Base-by-base conservation (phyloP, 2,113 vertebrate species). In the Chloropsis cyanopogon region DNA sequence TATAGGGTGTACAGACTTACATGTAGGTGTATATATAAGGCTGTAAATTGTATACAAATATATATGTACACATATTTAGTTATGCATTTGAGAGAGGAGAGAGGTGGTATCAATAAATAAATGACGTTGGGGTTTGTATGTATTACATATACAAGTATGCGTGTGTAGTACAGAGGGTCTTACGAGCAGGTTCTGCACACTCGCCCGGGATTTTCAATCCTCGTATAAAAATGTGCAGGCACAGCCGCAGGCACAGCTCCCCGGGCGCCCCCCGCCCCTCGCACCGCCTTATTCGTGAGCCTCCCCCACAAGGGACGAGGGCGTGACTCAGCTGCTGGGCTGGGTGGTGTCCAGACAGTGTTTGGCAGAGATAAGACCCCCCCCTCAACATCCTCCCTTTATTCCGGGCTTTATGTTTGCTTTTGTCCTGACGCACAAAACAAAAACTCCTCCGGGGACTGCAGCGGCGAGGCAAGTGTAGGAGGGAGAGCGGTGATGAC, bases 321-420 rank as follows among this genome's bases (percentile, higher is more conserved):
- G 64, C 19, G 4, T 97, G 97, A 97, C 97, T 97, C 97, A 97
- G 96, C 96, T 75, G 16, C 91, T 17, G 7, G 4, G 63, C 89
- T 53, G 96, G 97, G 96, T 95, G 96, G 93, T 64, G 94, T 76
- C 76, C 65, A 11, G 82, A 56, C 20, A 0, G 59, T 97, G 96
- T 87, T 94, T 8, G 31, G 31, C 66, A 65, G 31, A 97, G 97
- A 97, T 97, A 97, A 97, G 39, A 20, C 68, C 60, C 61, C 60
- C 61, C 44, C 46, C 54, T 25, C 42, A 13, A 15, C 86, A 96
- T 88, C 95, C 93, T 97, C 75, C 87, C 90, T 95, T 97, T 97
- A 96, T 97, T 96, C 88, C 3, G 13, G 52, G 12, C 41, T 82
- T 87, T 97, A 95, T 97, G 92, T 95, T 96, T 96, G 84, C 42